Evolutionary conservation across 2,113 vertebrate species (phyloP).

Genomic region (Nannobrachium achirus): DNA sequence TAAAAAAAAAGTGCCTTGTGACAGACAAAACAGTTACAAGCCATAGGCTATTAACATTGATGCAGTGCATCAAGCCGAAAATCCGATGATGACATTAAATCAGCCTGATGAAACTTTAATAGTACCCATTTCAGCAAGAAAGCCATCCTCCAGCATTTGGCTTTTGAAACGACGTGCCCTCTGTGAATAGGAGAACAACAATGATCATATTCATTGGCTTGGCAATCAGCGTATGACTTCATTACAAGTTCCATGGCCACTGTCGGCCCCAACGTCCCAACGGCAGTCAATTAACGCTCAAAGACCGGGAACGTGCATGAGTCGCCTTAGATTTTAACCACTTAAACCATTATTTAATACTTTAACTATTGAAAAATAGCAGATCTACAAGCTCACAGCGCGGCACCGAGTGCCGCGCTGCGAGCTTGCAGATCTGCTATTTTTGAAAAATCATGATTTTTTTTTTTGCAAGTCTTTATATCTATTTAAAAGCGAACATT

Average conservation of each 20-base stretch:
- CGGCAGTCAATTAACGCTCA: constrained; percentile 68
- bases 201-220: constrained; percentile 46
- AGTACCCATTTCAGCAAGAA: neutral
- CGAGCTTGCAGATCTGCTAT: too few species aligned
- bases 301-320: too few species aligned
- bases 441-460: too few species aligned
- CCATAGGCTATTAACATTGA: constrained; percentile 34
- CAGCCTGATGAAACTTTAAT: constrained; percentile 6
- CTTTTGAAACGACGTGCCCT: constrained; percentile 30
- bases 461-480: too few species aligned
- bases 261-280: constrained; percentile 25
- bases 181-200: constrained; percentile 11
- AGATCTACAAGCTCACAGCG: too few species aligned
- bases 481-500: too few species aligned
- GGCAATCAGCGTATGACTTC: constrained; percentile 39
- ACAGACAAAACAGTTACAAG: constrained; percentile 7
- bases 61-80: constrained; percentile 12
- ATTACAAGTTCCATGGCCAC: constrained; percentile 31
- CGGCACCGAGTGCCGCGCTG: too few species aligned
- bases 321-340: too few species aligned
- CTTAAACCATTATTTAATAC: too few species aligned
- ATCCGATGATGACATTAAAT: constrained; percentile 30
- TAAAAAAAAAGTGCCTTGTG: constrained; percentile 23
- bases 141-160: constrained; percentile 16
- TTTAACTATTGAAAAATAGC: too few species aligned